Base-by-base conservation (phyloP, 2,797 vertebrate genomes). In the Cossypha dichroa region DNA sequence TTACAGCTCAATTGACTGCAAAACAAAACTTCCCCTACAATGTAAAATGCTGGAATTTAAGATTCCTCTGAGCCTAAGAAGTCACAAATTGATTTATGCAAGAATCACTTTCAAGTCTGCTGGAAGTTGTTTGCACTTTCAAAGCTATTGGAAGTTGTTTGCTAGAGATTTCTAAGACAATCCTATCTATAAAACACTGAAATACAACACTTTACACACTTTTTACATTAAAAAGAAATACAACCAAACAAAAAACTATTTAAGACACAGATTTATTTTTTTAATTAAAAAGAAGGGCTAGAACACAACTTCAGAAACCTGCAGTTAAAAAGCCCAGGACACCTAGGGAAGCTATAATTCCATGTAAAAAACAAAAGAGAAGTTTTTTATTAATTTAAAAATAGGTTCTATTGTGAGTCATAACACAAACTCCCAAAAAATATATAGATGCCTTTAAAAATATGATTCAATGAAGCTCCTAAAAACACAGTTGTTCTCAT, bases 401-500 rank as follows among this genome's bases (percentile, higher is more conserved):
- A 8, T 70, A 78, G 38, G 22, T 63, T 88, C 88, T 64, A 68
- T 29, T 52, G 49, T 31, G n/a, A 95, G 41, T 77, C 77, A 69
- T 73, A 91, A 86, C 28, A 69, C 11, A 72, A 88, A 70, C 52
- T 69, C 59, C 52, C 74, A 91, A 90, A 80, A 84, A 60, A 86
- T 64, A 72, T 36, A 94, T 1, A 80, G 63, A 63, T 34, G 23
- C 26, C 40, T 84, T 77, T 40, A 78, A 83, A 76, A 82, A 75
- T 34, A 90, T 10, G 41, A 95, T 87, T 85, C 91, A 90, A 68
- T 75, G 58, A 86, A 79, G 38, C 54, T 41, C 77, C 73, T 70
- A 78, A 85, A 93, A 84, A 78, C n/a, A 63, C 43, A 41, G n/a
- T 31, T 34, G 73, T 48, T 92, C 93, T 86, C 88, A 75, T 96